Percentiles rank a stretch among this genome's conserved stretches.
Evolutionary conservation across 2,113 vertebrate genomes (phyloP).

Genomic region (Tetrao urogallus): DNA sequence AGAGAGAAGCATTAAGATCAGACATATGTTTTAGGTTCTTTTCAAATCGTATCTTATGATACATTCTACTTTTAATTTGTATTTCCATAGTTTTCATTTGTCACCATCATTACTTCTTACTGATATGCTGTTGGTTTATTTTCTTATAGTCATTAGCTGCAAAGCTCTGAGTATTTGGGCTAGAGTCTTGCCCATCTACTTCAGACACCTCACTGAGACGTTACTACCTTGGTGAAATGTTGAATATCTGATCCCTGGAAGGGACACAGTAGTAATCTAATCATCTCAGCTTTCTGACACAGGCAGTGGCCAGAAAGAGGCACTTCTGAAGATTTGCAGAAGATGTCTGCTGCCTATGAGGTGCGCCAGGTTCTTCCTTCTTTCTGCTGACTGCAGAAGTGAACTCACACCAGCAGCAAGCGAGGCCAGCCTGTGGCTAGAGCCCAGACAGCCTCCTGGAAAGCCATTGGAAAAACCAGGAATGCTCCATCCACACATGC

Average conservation of each 20-base stretch:
- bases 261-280: neutral
- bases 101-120: neutral
- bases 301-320: neutral
- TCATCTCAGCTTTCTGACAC: neutral
- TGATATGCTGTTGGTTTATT: neutral
- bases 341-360: neutral
- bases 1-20: neutral
- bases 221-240: neutral
- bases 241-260: neutral
- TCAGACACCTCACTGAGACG: neutral
- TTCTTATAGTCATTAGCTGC: neutral
- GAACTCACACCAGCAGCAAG: neutral
- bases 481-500: neutral
- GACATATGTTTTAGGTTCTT: neutral
- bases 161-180: neutral
- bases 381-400: neutral
- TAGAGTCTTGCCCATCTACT: neutral
- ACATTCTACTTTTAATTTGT: neutral
- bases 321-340: conserved; percentile 1
- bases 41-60: neutral
- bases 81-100: neutral
- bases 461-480: neutral
- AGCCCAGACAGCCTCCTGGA: neutral
- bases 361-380: neutral
- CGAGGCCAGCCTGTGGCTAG: neutral